These are phyloP conservation scores for Clarias macrocephalus DNA, from an alignment of 2,113 vertebrate species.

Conservation along the genomic window DNA sequence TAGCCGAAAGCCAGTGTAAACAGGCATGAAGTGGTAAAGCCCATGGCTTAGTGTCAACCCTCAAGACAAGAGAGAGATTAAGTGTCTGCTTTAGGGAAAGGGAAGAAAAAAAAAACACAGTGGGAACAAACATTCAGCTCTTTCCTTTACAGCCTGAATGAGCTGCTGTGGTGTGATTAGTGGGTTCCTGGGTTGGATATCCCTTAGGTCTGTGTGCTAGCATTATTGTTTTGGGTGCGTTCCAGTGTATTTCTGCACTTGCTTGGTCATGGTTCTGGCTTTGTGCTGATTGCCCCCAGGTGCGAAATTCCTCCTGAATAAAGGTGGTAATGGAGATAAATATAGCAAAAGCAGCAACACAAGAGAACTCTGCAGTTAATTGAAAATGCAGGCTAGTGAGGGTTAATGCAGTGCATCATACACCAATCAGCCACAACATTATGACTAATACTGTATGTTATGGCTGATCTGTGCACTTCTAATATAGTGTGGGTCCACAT, in stretches of 20 bases:
- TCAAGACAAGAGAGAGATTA: not conserved
- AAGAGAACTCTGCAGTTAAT: not conserved
- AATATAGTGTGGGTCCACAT: too few relatives aligned
- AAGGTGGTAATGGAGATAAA: not conserved
- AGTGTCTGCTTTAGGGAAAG: not conserved
- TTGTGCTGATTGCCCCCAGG: not conserved
- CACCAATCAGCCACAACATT: too few relatives aligned
- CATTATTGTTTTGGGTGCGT: not conserved
- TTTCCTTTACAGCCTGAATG: not conserved
- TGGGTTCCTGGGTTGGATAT: not conserved
- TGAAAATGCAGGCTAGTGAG: not conserved
- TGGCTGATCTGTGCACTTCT: too few relatives aligned
- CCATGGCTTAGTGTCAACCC: not conserved
- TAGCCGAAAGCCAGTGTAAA: not conserved
- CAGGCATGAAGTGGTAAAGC: not conserved
- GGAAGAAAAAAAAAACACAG: too few relatives aligned
- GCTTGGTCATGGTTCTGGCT: not conserved
- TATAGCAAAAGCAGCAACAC: not conserved
- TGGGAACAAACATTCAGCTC: slow-evolving; percentile 9
- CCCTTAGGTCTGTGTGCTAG: not conserved
- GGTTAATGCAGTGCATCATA: not conserved
- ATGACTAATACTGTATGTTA: too few relatives aligned
- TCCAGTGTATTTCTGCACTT: not conserved
- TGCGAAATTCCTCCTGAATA: not conserved
- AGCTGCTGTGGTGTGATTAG: slow-evolving; percentile 5